Conservation (phyloP, 92 coral and sea anemone genomes). For the Epizoanthus stellaris region DNA sequence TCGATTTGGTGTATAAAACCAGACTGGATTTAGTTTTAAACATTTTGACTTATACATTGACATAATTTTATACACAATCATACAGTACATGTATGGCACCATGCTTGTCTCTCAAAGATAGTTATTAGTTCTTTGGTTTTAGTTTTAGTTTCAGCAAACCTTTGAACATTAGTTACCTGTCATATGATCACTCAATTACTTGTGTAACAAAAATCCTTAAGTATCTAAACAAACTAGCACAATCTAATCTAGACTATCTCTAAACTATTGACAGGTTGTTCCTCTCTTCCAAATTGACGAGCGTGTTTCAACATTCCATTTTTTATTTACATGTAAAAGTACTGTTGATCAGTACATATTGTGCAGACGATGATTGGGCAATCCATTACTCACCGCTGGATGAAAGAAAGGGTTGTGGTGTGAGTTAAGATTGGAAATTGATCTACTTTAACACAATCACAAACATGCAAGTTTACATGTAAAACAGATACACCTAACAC, state of each 20-base stretch:
- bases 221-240: neutral
- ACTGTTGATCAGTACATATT: slow-evolving; percentile 42
- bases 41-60: no score
- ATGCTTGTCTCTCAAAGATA: no score
- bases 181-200: no score
- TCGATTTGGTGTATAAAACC: no score
- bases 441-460: slow-evolving; percentile 22
- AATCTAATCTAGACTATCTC: slow-evolving; percentile 39
- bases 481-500: neutral
- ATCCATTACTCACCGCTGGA: slow-evolving; percentile 89
- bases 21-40: no score
- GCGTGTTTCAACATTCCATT: slow-evolving; percentile 32
- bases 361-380: slow-evolving; percentile 65
- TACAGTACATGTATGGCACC: no score
- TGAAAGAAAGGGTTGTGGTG: slow-evolving; percentile 91
- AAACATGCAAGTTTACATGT: neutral
- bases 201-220: no score
- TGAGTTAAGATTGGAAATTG: slow-evolving; percentile 69
- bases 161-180: neutral
- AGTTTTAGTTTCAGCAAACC: no score
- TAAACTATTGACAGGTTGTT: slow-evolving; percentile 13
- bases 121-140: no score
- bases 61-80: no score
- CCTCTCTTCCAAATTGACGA: slow-evolving; percentile 15
- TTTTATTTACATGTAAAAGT: slow-evolving; percentile 30